Evolutionary conservation across 2,888 invertebrate genomes (phyloP).

Genomic region (Microctonus aethiopoides): DNA sequence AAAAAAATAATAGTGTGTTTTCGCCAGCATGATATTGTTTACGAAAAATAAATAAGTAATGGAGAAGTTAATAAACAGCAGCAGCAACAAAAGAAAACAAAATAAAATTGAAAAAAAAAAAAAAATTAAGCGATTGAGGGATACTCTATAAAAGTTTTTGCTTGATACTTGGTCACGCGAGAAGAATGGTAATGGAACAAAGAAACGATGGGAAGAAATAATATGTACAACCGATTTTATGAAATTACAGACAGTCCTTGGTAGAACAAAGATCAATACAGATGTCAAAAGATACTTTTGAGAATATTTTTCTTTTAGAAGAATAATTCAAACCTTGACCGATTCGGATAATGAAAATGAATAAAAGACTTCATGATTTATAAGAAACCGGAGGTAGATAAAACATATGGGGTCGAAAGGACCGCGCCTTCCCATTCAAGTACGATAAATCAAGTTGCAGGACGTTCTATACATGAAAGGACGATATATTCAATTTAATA

Average conservation of each 20-base stretch:
- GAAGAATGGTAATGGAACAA: constrained; percentile 24
- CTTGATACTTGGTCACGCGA: constrained; percentile 31
- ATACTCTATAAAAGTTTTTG: constrained; percentile 26
- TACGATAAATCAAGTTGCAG: constrained; percentile 39
- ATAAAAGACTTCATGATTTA: neutral
- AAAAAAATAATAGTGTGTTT: no score
- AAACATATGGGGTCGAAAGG: constrained; percentile 2
- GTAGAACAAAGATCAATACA: neutral
- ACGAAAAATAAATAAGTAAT: neutral
- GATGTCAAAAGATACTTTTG: neutral
- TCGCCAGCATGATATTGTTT: no score
- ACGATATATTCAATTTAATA: constrained; percentile 23
- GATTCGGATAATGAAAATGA: neutral
- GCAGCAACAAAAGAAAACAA: neutral
- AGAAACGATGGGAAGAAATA: constrained; percentile 32
- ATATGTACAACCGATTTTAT: constrained; percentile 10
- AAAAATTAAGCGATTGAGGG: constrained; percentile 23
- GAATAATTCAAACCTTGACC: constrained; percentile 1
- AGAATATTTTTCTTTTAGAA: neutral
- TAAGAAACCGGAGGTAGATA: neutral
- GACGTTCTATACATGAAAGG: constrained; percentile 19
- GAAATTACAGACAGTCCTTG: neutral
- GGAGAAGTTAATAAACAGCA: neutral
- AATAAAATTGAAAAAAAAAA: constrained; percentile 16
- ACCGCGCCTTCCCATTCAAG: constrained; percentile 42